Evolutionary conservation across 2,797 vertebrate species (phyloP), one percentile per base, ranked within the genome.

Genomic region (Geotria australis): DNA sequence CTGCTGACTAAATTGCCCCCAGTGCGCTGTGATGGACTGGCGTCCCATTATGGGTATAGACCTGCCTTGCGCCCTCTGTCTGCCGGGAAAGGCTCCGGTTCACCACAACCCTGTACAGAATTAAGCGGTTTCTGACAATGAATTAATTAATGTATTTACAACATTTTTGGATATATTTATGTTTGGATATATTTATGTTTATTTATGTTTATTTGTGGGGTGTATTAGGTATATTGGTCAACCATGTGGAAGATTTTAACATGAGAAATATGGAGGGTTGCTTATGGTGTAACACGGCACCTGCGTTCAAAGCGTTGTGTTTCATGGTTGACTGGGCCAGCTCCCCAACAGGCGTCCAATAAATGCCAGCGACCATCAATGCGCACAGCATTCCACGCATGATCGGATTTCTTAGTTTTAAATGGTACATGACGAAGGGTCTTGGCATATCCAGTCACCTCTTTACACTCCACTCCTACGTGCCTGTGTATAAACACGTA

Each of bases 271-370:
- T 38, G 24, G 24, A 38, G 24, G 8, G 9, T 56, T 12, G 8
- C 68, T 68, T 38, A 24, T 38, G 24, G 24, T 38, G 24, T 38
- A 38, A 38, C 38, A 38, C 24, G 24, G 24, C 59, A 83, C 77
- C 74, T 76, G 69, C 76, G 75, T 57, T 75, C 56, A 24, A 79
- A 83, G 61, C 68, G 62, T 61, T 71, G 69, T 3, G 63, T 67
- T 13, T 76, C 69, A 60, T 70, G 65, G 59, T 78, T 72, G 10
- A 80, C 73, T 1, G 66, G 70, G 9, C 79, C 81, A 4, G 79
- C 75, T 0, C 77, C 79, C 81, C 79, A 81, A 58, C 76, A 80
- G 62, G 74, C 71, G 10, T 76, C 79, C 72, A 82, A 62, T 5
- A 80, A 75, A 62, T 70, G 70, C 78, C 72, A 75, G 62, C 76